Evolutionary conservation across 2,113 vertebrate species (phyloP), one percentile per base, ranked within the genome.

Genomic region (Rhinolophus ferrumequinum): DNA sequence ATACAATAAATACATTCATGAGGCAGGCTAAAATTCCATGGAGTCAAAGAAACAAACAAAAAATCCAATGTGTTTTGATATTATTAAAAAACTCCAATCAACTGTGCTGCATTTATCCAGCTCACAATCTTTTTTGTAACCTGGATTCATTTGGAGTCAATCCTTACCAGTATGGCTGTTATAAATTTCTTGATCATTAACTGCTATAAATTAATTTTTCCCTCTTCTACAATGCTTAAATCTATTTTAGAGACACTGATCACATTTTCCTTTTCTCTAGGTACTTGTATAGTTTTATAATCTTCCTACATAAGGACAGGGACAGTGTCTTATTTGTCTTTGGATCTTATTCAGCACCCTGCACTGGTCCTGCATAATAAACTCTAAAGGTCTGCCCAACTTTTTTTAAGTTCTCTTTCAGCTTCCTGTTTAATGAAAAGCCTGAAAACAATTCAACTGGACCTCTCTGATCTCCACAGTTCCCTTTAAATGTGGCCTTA

Each of bases 371-470:
- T 90, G 30, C 38, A 54, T 70, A 89, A 94, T 44, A 54, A 77
- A 94, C 33, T 41, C 50, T 83, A 16, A 93, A 67, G 5, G 13
- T 77, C 66, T 66, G 13, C 22, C 72, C 3, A 67, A 6, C 62
- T 38, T 50, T 67, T 73, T 66, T 33, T 13, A 69, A 91, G 47
- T 84, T 76, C 21, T 67, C 26, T 93, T 58, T 28, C 21, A 83
- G 79, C 8, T 93, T 87, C 16, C 16, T 83, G 18, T 54, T 82
- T 96, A 75, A 81, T 54, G n/a, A 86, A 88, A 79, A 85, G 24
- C 7, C 82, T 44, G 13, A 76, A 76, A 87, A 64, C 24, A 58
- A 83, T 18, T 80, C 8, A 56, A 64, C 0, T 50, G 35, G 21
- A 54, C 5, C 21, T 67, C 56, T 75, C 35, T 93, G 60, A 92